These are phyloP conservation scores for Mythimna ferrago DNA, from an alignment of 2,888 invertebrate species.

Conservation along the genomic window DNA sequence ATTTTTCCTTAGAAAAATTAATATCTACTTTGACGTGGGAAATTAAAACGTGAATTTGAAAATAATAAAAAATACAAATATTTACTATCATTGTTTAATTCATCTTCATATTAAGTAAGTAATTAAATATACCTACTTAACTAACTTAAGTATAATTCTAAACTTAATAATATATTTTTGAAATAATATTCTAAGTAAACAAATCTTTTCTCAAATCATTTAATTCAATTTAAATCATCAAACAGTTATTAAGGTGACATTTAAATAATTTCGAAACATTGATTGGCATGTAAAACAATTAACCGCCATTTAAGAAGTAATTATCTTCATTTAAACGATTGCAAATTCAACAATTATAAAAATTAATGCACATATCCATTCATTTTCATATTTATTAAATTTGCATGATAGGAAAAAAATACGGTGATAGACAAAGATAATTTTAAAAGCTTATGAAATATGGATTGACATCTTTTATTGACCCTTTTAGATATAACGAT, in stretches of 20 bases:
- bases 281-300: conserved; percentile 62
- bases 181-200: neutral
- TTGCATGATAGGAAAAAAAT: conserved; percentile 7
- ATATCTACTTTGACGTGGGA: too few relatives aligned
- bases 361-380: conserved; percentile 15
- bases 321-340: conserved; percentile 54
- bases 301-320: conserved; percentile 52
- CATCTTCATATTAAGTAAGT: too few relatives aligned
- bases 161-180: neutral
- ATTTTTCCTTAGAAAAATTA: too few relatives aligned
- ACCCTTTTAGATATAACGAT: conserved; percentile 25
- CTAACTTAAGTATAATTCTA: too few relatives aligned
- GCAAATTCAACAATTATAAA: conserved; percentile 47
- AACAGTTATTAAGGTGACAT: conserved; percentile 47
- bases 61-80: too few relatives aligned
- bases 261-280: conserved; percentile 52
- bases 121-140: too few relatives aligned
- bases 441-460: conserved; percentile 32
- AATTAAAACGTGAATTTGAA: too few relatives aligned
- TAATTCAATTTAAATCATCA: conserved; percentile 16
- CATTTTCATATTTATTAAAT: too few relatives aligned
- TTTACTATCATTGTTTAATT: too few relatives aligned
- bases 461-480: conserved; percentile 21
- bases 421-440: conserved; percentile 5
- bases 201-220: conserved; percentile 6